Evolutionary conservation across 2,113 vertebrate genomes (phyloP), one percentile per base, ranked within the genome.

Genomic region (Paraplagusia blochii): DNA sequence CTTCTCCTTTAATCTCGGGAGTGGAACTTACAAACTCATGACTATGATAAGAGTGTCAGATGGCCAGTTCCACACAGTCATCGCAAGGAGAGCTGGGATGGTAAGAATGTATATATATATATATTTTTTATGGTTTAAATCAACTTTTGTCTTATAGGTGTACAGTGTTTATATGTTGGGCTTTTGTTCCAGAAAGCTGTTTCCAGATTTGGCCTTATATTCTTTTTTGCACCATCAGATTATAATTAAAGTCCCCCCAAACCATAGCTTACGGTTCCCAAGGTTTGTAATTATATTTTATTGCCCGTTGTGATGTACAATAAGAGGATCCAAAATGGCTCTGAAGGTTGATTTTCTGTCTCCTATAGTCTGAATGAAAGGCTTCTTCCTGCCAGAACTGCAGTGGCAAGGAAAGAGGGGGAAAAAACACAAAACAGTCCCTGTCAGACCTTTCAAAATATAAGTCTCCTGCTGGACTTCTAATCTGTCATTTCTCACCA

Each of bases 1-100:
- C 18, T 95, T 99, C 86, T 98, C 95, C 38, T 99, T 95, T 75
- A 98, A 98, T 76, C 85, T 99, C 53, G 97, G 97, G 53, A 91
- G 93, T 33, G 94, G 95, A 45, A 93, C 93, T 0, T 94, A 94
- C 52, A 95, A 92, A 79, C 90, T 99, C 38, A 95, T 91, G 83
- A 95, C 96, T 12, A 85, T 90, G 72, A 95, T 97, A 75, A 93
- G 84, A 70, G 95, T 99, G 50, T 94, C 97, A 0, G 97, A 99
- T 6, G 97, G 97, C 12, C 91, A 94, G 7, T 99, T 99, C 76
- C 97, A 99, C 83, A 99, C 95, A 0, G 93, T 94, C 65, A 95
- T 98, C 34, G 97, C 95, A 39, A 90, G 95, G 76, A 92, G 97
- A 68, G 95, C 96, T 40, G 97, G 95, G 39, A 95, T 95, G 95